Evolutionary conservation across 2,797 vertebrate genomes (phyloP), one percentile per base, ranked within the genome.

Genomic region (Alosa sapidissima): DNA sequence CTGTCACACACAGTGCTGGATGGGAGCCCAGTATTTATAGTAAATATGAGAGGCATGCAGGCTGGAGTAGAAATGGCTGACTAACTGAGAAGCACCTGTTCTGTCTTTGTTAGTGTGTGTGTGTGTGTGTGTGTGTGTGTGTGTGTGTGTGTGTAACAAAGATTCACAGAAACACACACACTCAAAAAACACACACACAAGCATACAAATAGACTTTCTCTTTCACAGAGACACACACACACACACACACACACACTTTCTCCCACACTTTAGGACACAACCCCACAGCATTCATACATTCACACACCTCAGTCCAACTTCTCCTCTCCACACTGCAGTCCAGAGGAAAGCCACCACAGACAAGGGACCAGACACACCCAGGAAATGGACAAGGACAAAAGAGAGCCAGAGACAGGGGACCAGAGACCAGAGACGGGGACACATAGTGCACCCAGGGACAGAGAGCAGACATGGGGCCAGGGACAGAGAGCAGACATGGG

Each of bases 31-130:
- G 72, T 47, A 78, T 78, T 78, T 78, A 78, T 78, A 78, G 72
- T 78, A 78, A 78, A 78, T 78, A 78, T 78, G 72, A 78, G 72
- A 78, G 41, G 72, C 72, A 21, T 21, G 72, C 72, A 78, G 16
- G 41, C 72, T 78, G 41, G 72, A 47, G 72, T 16, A 78, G 72
- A 47, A 19, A 78, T 19, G 72, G 16, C 72, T 78, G 72, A 78
- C 65, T 41, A 72, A 72, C 72, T 78, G 36, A 78, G 72, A 45
- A 78, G 72, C 72, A 78, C 72, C 72, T 78, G 72, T 78, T 78
- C 72, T 10, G 6, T 47, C 72, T 78, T 21, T 47, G 11, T 41
- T 6, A 36, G 28, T 41, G 13, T 72, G 62, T 14, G 28, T 13
- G 62, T 65, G n/a, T 24, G 60, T 28, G 8, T 24, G 60, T 28